phyloP scores from a whole-genome alignment of 2,113 vertebrate genomes.

The Laticauda laticaudata region DNA sequence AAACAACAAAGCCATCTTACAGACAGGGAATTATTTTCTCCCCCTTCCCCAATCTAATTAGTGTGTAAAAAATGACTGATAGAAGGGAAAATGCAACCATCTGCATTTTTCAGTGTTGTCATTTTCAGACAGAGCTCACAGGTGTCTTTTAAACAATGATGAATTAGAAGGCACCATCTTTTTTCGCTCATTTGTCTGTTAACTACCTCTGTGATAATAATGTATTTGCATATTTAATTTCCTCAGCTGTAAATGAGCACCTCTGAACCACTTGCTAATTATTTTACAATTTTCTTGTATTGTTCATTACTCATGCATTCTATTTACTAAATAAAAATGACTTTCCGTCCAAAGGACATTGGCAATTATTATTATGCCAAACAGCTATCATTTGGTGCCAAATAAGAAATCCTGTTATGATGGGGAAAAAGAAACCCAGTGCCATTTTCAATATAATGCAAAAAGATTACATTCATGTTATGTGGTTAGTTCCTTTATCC shows the following conservation, averaged over 20 bases:
- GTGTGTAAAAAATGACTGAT: constrained; percentile 47
- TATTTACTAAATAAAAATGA: constrained; percentile 72
- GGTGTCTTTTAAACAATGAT: constrained; percentile 75
- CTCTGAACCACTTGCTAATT: constrained; percentile 73
- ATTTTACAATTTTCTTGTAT: constrained; percentile 68
- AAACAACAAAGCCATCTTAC: constrained; percentile 43
- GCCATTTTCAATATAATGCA: constrained; percentile 11
- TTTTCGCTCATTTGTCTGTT: constrained; percentile 68
- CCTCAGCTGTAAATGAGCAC: constrained; percentile 69
- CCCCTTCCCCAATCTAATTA: constrained; percentile 43
- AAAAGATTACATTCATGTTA: constrained; percentile 12
- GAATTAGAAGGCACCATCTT: constrained; percentile 63
- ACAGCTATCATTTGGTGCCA: constrained; percentile 48
- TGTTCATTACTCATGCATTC: constrained; percentile 70
- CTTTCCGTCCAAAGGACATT: constrained; percentile 64
- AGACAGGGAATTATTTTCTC: constrained; percentile 27
- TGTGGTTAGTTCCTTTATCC: not conserved
- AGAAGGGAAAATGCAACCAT: constrained; percentile 60
- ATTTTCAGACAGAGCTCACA: constrained; percentile 62
- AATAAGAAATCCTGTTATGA: constrained; percentile 28
- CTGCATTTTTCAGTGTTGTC: constrained; percentile 62
- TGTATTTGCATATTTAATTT: constrained; percentile 79
- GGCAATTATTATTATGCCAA: constrained; percentile 59
- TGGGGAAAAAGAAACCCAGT: not conserved
- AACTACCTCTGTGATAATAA: constrained; percentile 73